These are phyloP conservation scores for Acrocera orbiculus DNA, from an alignment of 2,888 invertebrate genomes.

Conservation along the genomic window DNA sequence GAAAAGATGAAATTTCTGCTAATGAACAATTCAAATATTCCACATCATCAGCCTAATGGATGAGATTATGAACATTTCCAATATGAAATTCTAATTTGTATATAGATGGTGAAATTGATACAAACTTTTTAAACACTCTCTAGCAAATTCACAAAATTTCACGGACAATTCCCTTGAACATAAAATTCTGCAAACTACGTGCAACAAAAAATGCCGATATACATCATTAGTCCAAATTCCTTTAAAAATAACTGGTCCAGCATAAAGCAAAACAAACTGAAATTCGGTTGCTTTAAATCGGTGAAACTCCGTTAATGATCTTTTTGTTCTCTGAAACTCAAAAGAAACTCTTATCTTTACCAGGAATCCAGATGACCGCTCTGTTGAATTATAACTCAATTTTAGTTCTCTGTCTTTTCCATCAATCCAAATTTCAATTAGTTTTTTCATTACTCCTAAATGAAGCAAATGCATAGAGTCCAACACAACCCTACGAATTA, in stretches of 20 bases:
- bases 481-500: no score
- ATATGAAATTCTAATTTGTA: conserved; percentile 2
- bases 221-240: not conserved
- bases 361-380: no score
- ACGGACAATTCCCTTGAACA: not conserved
- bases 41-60: not conserved
- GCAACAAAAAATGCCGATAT: not conserved
- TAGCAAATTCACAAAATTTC: not conserved
- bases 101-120: not conserved
- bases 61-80: conserved; percentile 2
- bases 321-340: not conserved
- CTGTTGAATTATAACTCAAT: no score
- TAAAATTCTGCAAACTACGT: not conserved
- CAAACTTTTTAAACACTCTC: conserved; percentile 1
- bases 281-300: no score
- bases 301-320: not conserved
- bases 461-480: no score
- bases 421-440: no score
- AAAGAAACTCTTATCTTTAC: no score
- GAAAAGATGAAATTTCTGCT: not conserved
- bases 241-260: conserved; percentile 1
- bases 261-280: no score
- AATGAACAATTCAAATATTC: not conserved
- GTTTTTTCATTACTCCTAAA: no score
- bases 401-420: no score